Conservation (phyloP, 2,113 vertebrate genomes). For the Elgaria multicarinata region DNA sequence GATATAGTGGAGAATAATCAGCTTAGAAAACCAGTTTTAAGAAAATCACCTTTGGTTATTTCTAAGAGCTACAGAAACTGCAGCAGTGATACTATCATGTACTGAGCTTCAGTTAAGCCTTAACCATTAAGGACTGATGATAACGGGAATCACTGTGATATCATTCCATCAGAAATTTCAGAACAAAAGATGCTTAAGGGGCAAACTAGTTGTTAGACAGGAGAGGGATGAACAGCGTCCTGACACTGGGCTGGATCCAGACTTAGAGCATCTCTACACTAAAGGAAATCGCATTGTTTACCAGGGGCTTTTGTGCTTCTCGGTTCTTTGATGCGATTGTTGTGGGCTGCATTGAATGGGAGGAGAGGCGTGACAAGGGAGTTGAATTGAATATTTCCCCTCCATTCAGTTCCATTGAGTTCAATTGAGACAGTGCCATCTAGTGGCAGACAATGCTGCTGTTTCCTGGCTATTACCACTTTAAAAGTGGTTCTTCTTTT, state of each 20-base stretch:
- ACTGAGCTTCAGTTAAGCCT: background rate
- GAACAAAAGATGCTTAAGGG: background rate
- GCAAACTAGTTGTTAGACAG: background rate
- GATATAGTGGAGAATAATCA: background rate
- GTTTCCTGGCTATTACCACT: too few relatives aligned
- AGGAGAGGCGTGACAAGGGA: too few relatives aligned
- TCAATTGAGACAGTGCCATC: too few relatives aligned
- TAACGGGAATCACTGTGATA: background rate
- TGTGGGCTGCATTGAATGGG: too few relatives aligned
- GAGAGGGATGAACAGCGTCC: background rate
- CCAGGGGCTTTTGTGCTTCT: too few relatives aligned
- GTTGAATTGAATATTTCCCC: too few relatives aligned
- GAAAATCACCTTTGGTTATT: background rate
- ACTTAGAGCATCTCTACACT: too few relatives aligned
- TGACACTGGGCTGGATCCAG: background rate
- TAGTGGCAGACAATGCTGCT: too few relatives aligned
- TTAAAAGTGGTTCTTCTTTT: too few relatives aligned
- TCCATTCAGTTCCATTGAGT: too few relatives aligned
- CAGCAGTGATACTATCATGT: background rate
- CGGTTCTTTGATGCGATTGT: too few relatives aligned
- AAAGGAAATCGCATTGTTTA: too few relatives aligned
- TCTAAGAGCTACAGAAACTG: background rate
- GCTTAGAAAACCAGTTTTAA: background rate
- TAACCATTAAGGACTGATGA: background rate
- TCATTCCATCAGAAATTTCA: background rate